phyloP scores from a whole-genome alignment of 92 coral and sea anemone genomes.

The Phenganax stokvisi region DNA sequence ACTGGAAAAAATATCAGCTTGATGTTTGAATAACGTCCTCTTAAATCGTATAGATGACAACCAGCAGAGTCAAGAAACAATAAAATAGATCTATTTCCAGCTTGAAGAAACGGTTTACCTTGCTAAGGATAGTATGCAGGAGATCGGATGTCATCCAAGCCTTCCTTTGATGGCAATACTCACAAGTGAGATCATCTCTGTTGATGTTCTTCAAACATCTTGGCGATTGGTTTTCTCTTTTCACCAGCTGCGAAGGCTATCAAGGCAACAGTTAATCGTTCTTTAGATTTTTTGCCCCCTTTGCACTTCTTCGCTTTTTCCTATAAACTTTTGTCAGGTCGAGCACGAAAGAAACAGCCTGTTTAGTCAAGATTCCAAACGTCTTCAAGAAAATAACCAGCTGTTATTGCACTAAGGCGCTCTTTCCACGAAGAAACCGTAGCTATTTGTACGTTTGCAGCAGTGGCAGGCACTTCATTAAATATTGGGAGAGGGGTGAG shows the following conservation, averaged over 20 bases:
- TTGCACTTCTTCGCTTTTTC: conserved; percentile 45
- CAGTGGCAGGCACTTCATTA: too few species aligned
- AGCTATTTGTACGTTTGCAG: too few species aligned
- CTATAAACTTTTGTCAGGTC: conserved; percentile 30
- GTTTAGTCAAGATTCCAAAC: conserved; percentile 38
- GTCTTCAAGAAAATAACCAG: conserved; percentile 41
- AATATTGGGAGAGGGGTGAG: too few species aligned
- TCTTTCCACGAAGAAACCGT: too few species aligned
- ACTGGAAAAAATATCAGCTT: conserved; percentile 45
- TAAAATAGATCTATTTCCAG: conserved; percentile 40
- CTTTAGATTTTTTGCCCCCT: conserved; percentile 46
- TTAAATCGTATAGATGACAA: conserved; percentile 40
- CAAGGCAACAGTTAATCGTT: conserved; percentile 44
- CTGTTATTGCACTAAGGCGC: conserved; percentile 22
- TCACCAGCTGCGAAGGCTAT: conserved; percentile 42
- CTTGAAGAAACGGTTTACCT: conserved; percentile 48
- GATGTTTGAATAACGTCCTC: conserved; percentile 41
- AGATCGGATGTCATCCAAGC: conserved; percentile 44
- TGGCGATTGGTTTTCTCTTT: conserved; percentile 46
- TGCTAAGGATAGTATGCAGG: conserved; percentile 41
- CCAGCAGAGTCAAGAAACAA: conserved; percentile 53
- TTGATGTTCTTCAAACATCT: conserved; percentile 43
- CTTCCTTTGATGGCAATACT: conserved; percentile 15
- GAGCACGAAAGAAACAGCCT: conserved; percentile 19
- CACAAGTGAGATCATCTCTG: conserved; percentile 47